Conservation (phyloP, 1,140 invertebrate genomes). For the Rhyzopertha dominica region DNA sequence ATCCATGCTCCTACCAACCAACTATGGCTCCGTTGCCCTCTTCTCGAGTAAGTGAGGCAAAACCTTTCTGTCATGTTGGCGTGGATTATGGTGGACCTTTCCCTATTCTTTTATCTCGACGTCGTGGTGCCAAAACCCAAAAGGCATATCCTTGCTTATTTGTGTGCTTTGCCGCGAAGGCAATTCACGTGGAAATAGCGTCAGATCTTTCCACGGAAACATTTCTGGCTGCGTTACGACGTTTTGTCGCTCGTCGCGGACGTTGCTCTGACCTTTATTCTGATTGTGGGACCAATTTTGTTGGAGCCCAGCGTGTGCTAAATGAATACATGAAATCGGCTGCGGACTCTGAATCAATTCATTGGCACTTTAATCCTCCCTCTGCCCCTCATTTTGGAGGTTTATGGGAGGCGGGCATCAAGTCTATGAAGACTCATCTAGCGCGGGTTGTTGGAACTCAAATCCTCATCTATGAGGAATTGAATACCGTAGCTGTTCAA, state of each 20-base stretch:
- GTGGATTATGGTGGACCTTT: too few species aligned
- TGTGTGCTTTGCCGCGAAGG: constrained; percentile 32
- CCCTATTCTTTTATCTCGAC: too few species aligned
- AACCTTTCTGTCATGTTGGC: too few species aligned
- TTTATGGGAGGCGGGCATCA: constrained; percentile 38
- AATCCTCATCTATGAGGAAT: constrained; percentile 4
- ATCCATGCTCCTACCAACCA: too few species aligned
- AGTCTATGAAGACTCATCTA: constrained; percentile 1
- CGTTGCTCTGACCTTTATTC: constrained; percentile 26
- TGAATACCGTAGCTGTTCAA: not conserved
- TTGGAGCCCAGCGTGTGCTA: not conserved
- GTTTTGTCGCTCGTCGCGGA: constrained; percentile 29
- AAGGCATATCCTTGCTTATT: constrained; percentile 36
- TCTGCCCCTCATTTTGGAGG: constrained; percentile 44
- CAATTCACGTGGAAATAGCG: constrained; percentile 34
- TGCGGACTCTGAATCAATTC: constrained; percentile 26
- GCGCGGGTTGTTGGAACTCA: not conserved
- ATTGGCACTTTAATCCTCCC: constrained; percentile 46
- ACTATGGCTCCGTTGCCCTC: too few species aligned
- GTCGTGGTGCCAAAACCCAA: constrained; percentile 15
- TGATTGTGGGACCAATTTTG: constrained; percentile 26
- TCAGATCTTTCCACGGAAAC: constrained; percentile 19
- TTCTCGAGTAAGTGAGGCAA: too few species aligned
- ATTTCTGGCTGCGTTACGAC: constrained; percentile 25
- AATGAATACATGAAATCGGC: too few species aligned